Percentiles rank a stretch among this genome's conserved stretches.
Evolutionary conservation across 2,113 vertebrate genomes (phyloP).

Genomic region (Sapayoa aenigma): DNA sequence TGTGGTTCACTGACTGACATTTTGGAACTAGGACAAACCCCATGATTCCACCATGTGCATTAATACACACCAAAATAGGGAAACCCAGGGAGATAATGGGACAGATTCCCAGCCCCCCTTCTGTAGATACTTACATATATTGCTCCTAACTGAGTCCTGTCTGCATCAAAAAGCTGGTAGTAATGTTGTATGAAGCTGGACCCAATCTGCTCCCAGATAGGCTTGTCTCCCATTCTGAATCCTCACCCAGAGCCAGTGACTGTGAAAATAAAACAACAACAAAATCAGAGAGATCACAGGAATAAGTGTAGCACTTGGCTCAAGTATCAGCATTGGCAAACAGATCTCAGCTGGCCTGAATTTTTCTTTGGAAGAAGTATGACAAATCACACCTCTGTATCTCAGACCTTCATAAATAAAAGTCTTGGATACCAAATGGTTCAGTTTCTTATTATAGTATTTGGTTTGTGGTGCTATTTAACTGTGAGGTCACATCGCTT

Average conservation of each 20-base stretch:
- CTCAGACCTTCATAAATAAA: background rate
- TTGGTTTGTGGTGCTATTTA: background rate
- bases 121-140: slow-evolving; percentile 91
- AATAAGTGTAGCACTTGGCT: background rate
- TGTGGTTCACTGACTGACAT: background rate
- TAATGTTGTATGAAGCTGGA: slow-evolving; percentile 98
- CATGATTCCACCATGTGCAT: background rate
- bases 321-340: background rate
- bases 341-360: background rate
- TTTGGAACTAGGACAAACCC: background rate
- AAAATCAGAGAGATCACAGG: background rate
- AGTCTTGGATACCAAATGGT: background rate
- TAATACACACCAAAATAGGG: background rate
- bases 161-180: slow-evolving; percentile 93
- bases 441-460: background rate
- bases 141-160: slow-evolving; percentile 91
- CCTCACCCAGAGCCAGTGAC: slow-evolving; percentile 80
- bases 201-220: slow-evolving; percentile 98
- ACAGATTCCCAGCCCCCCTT: background rate
- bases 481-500: background rate
- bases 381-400: background rate
- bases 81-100: background rate
- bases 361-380: background rate
- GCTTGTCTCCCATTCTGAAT: slow-evolving; percentile 97
- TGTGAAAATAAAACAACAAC: slow-evolving; percentile 50